Conservation (phyloP, 1,140 invertebrate species). For the Lepidostoma basale region DNA sequence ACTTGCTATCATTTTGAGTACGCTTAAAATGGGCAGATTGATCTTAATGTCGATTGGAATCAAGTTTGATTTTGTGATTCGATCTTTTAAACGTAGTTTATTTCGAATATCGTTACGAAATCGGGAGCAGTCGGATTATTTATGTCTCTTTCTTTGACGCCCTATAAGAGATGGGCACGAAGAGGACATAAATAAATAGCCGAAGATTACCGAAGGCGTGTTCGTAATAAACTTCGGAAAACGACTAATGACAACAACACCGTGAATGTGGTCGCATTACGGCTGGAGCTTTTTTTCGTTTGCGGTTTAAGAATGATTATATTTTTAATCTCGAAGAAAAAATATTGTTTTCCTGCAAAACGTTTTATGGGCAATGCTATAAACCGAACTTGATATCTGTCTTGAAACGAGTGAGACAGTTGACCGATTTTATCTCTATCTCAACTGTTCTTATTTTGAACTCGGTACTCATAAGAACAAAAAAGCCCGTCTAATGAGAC, state of each 20-base stretch:
- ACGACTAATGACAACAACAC: not conserved
- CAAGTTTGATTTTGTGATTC: not conserved
- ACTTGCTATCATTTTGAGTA: not conserved
- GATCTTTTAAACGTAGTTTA: not conserved
- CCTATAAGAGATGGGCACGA: not conserved
- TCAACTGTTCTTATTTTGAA: no score
- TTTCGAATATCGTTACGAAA: not conserved
- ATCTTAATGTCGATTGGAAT: no score
- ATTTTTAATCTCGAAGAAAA: no score
- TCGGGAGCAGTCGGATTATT: not conserved
- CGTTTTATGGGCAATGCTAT: no score
- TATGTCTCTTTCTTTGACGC: no score
- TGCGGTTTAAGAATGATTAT: not conserved
- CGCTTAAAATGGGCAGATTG: no score
- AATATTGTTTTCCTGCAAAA: no score
- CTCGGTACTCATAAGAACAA: no score
- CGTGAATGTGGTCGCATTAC: not conserved
- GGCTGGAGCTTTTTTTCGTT: not conserved
- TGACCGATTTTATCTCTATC: no score
- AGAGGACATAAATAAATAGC: not conserved
- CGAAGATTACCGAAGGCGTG: not conserved
- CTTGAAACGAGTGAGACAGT: no score
- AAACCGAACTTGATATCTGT: no score
- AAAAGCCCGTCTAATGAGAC: no score
- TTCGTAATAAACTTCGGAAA: not conserved